Conservation (phyloP, 2,797 vertebrate species). For the Crocidura indochinensis region DNA sequence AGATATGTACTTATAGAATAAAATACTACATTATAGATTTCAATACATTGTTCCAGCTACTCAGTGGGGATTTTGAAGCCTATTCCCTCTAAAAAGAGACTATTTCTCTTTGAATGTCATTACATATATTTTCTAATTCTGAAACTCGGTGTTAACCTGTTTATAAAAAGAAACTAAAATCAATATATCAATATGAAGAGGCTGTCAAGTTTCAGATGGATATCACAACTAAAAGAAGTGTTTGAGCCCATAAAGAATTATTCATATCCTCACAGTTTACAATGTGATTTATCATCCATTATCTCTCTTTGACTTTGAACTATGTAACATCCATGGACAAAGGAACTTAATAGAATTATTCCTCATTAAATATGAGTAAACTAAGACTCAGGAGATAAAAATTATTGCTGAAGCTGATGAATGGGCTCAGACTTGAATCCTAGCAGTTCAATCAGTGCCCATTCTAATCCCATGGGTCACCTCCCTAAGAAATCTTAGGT, state of each 20-base stretch:
- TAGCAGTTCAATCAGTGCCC: too few species aligned
- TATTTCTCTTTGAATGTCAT: conserved; percentile 53
- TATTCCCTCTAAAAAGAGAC: neutral
- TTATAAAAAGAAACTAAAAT: conserved; percentile 70
- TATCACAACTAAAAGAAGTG: conserved; percentile 17
- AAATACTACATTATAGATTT: neutral
- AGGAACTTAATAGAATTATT: neutral
- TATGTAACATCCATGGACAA: neutral
- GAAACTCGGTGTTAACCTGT: conserved; percentile 2
- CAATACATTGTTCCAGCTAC: neutral
- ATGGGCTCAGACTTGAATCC: neutral
- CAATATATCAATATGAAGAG: conserved; percentile 48
- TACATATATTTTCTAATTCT: conserved; percentile 4
- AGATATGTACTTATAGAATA: too few species aligned
- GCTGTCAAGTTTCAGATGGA: conserved; percentile 14
- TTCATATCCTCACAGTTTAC: conserved; percentile 47
- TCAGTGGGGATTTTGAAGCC: neutral
- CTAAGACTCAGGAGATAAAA: neutral
- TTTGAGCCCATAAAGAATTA: conserved; percentile 1
- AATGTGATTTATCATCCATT: neutral
- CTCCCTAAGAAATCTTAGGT: neutral
- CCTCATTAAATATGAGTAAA: conserved; percentile 30
- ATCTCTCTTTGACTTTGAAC: conserved; percentile 17
- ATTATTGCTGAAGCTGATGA: neutral
- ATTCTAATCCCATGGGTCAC: too few species aligned